Percentiles rank a stretch among this genome's conserved stretches.
These are phyloP conservation scores for Setophaga coronata DNA, from an alignment of 2,113 vertebrate genomes.

Conservation along the genomic window DNA sequence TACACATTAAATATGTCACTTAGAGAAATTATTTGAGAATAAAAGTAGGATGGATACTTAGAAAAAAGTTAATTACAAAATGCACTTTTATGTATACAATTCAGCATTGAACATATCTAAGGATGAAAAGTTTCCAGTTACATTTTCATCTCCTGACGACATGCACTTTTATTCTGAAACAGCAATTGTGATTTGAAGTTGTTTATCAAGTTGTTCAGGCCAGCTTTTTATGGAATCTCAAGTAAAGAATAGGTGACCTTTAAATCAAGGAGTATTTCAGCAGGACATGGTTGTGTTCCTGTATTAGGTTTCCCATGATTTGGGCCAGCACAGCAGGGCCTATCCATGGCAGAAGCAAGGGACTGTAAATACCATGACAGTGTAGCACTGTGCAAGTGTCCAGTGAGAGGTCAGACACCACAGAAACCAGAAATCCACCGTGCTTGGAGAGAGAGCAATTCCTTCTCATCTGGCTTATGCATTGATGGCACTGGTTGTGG, in stretches of 20 bases:
- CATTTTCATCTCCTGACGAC: not conserved
- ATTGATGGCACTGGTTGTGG: not conserved
- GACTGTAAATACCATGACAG: accelerated
- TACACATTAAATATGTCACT: constrained; percentile 23
- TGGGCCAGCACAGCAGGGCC: not conserved
- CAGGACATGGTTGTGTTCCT: not conserved
- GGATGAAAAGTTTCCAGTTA: not conserved
- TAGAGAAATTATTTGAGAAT: constrained; percentile 6
- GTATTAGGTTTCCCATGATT: not conserved
- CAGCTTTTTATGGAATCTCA: not conserved
- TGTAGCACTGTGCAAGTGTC: not conserved
- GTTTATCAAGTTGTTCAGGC: not conserved
- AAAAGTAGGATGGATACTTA: not conserved
- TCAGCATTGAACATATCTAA: not conserved
- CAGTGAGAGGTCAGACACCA: not conserved
- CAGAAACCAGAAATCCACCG: not conserved
- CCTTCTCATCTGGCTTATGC: not conserved
- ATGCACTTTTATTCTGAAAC: not conserved
- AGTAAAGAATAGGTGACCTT: not conserved
- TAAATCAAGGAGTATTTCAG: not conserved
- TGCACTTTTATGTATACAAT: not conserved
- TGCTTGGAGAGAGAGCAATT: not conserved
- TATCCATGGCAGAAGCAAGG: not conserved
- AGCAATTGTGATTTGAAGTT: not conserved
- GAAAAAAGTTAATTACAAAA: not conserved